Evolutionary conservation across 92 coral and sea anemone species (phyloP), one percentile per base, ranked within the genome.

Genomic region (Montipora capitata): DNA sequence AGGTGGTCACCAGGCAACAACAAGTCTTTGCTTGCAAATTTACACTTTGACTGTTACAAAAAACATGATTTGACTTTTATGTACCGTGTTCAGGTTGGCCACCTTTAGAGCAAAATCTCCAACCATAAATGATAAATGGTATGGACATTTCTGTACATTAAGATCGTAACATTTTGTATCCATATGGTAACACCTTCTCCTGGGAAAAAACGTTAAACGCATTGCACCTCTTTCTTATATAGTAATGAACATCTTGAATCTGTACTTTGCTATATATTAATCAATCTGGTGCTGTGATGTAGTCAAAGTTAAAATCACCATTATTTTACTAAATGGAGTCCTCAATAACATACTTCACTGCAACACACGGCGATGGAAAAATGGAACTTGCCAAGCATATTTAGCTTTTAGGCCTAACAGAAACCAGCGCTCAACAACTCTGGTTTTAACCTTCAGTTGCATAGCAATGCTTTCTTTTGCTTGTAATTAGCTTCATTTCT

Each of bases 301-400:
- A 66, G 72, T 66, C 0, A 39, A 18, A 39, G 72, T 66, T 39
- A 66, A 20, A 66, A 66, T 39, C 42, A 66, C 8, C 72, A 14
- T 66, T 66, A 39, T 66, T 66, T 66, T 66, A 20, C 39, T 66
- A 18, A 27, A 27, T 27, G 35, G 35, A 27, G 35, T 27, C 35
- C 35, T 27, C 35, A 27, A 1, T 27, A 27, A 27, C 35, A 27
- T 27, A 27, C 35, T 27, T 27, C 35, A 66, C 40, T 66, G 42
- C 7, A 39, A 39, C 38, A 65, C 38, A 65, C 38, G 38, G 15
- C 71, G 71, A 65, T 18, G 40, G 68, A 65, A 39, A 65, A 39
- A 18, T 65, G 71, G 42, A 4, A 75, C 80, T 75, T 45, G 62
- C 80, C 80, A 75, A 75, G 80, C 80, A 75, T 75, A 75, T 75